Conservation (phyloP, 1,140 invertebrate species). For the Drosophila pallidifrons region DNA sequence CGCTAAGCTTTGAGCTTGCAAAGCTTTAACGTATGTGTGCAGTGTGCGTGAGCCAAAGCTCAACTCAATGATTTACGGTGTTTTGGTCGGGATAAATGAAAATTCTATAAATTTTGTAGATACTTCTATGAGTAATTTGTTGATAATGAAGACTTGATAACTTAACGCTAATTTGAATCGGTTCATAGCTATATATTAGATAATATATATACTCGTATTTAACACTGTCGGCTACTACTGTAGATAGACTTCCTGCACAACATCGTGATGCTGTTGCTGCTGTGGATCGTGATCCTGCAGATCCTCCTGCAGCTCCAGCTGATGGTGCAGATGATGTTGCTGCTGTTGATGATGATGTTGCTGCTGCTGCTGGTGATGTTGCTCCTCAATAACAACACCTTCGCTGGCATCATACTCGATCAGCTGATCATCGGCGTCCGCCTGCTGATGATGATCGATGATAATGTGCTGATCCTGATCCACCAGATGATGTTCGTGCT, state of each 20-base stretch:
- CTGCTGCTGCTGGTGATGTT: slow-evolving; percentile 37
- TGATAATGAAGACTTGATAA: slow-evolving; percentile 4
- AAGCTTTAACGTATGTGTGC: neutral
- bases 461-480: slow-evolving; percentile 71
- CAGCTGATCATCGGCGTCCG: slow-evolving; percentile 67
- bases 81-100: neutral
- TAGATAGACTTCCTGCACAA: slow-evolving; percentile 78
- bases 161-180: slow-evolving; percentile 29
- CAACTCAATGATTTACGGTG: neutral
- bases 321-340: slow-evolving; percentile 54
- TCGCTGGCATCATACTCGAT: slow-evolving; percentile 62
- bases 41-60: slow-evolving; percentile 6
- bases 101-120: neutral
- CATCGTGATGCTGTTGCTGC: slow-evolving; percentile 72
- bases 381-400: slow-evolving; percentile 65
- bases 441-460: slow-evolving; percentile 73
- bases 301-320: slow-evolving; percentile 65
- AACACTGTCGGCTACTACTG: slow-evolving; percentile 48
- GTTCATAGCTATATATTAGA: slow-evolving; percentile 2
- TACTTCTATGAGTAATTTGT: neutral
- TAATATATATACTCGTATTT: slow-evolving; percentile 12
- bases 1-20: neutral
- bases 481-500: slow-evolving; percentile 67
- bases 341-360: slow-evolving; percentile 52
- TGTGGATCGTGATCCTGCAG: slow-evolving; percentile 58